Conservation (phyloP, 2,113 vertebrate genomes). For the Delphinus delphis region DNA sequence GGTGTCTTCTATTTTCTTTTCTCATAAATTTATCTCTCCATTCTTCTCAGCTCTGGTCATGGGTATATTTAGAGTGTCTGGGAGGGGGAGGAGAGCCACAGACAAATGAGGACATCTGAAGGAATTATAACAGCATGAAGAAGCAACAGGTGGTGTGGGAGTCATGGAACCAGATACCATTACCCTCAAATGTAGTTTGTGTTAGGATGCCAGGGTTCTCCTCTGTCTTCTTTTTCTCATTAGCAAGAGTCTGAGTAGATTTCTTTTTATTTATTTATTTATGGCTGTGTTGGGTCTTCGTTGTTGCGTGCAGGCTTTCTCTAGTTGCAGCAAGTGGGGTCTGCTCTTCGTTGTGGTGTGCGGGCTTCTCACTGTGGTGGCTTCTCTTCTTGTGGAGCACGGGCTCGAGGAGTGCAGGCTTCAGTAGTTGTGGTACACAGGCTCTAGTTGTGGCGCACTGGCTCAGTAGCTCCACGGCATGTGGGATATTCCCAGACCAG, state of each 20-base stretch:
- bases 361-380: too few relatives aligned
- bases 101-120: slow-evolving; percentile 40
- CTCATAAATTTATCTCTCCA: slow-evolving; percentile 16
- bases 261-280: too few relatives aligned
- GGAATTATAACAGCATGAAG: slow-evolving; percentile 51
- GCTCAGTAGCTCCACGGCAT: too few relatives aligned
- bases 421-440: too few relatives aligned
- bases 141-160: slow-evolving; percentile 45
- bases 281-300: too few relatives aligned
- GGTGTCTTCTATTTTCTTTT: not conserved
- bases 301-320: too few relatives aligned
- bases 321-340: too few relatives aligned
- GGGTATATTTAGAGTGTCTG: slow-evolving; percentile 50
- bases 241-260: not conserved
- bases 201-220: slow-evolving; percentile 33
- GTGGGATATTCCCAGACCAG: too few relatives aligned
- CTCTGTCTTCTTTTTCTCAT: slow-evolving; percentile 40
- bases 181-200: slow-evolving; percentile 48
- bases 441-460: too few relatives aligned
- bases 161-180: slow-evolving; percentile 43
- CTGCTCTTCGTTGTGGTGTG: too few relatives aligned
- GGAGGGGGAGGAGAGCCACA: slow-evolving; percentile 36
- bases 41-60: slow-evolving; percentile 53
- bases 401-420: too few relatives aligned
- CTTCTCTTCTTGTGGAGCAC: too few relatives aligned